Conservation (phyloP, 2,113 vertebrate genomes). For the Puma concolor region DNA sequence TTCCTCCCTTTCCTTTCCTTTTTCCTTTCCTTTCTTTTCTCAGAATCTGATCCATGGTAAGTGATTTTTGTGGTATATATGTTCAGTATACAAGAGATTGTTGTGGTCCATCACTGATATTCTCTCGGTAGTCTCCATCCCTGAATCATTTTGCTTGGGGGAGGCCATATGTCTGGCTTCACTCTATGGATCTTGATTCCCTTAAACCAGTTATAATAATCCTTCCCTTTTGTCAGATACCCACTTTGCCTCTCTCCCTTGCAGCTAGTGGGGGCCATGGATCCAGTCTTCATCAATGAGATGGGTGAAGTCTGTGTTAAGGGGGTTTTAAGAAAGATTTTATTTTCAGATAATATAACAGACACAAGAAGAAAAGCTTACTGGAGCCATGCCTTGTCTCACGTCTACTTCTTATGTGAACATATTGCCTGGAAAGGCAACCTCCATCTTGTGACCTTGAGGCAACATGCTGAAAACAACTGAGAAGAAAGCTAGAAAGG, state of each 20-base stretch:
- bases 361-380: neutral
- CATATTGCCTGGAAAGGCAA: neutral
- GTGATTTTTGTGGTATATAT: neutral
- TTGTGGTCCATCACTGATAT: rapidly evolving
- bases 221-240: neutral
- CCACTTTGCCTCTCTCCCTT: neutral
- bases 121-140: neutral
- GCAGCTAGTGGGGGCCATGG: neutral
- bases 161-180: neutral
- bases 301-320: neutral
- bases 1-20: neutral
- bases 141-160: neutral
- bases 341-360: constrained; percentile 12
- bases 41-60: neutral
- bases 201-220: neutral
- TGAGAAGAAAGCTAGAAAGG: neutral
- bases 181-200: neutral
- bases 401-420: neutral
- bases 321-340: neutral
- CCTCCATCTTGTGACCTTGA: neutral
- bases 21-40: neutral
- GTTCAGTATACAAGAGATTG: neutral
- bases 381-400: neutral
- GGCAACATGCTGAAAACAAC: neutral
- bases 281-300: neutral